phyloP scores from a whole-genome alignment of 2,888 invertebrate genomes.

The Ectemnius lituratus region DNA sequence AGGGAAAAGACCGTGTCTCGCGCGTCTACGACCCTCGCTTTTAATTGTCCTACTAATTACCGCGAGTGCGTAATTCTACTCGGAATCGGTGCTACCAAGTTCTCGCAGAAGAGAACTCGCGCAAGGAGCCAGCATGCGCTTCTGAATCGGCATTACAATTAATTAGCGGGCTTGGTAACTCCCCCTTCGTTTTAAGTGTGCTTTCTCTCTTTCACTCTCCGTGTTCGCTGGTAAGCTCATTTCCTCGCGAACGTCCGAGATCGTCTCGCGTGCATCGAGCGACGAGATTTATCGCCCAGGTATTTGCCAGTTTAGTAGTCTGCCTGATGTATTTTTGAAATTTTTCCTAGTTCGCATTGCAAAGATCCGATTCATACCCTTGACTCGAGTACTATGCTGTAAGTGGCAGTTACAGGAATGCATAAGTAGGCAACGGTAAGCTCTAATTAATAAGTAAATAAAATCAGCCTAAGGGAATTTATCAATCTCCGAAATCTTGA shows the following conservation, averaged over 20 bases:
- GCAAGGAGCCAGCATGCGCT: constrained; percentile 33
- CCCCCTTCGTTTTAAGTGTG: constrained; percentile 30
- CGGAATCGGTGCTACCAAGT: constrained; percentile 16
- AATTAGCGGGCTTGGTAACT: constrained; percentile 61
- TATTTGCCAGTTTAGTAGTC: not conserved
- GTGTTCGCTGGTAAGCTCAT: not conserved
- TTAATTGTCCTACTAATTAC: constrained; percentile 62
- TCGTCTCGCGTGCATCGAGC: not conserved
- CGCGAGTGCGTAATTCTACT: constrained; percentile 53
- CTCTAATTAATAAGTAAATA: no score
- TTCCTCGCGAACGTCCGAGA: not conserved
- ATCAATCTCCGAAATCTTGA: no score
- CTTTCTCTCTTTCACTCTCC: not conserved
- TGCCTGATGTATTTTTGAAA: no score
- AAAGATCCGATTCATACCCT: no score
- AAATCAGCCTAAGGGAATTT: no score
- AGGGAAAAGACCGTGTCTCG: constrained; percentile 50
- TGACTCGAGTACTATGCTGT: no score
- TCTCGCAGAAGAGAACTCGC: no score
- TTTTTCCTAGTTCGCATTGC: no score
- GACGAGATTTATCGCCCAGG: no score
- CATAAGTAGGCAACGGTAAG: no score
- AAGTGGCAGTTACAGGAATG: no score
- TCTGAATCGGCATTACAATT: constrained; percentile 68
- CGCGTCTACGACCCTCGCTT: constrained; percentile 56